Evolutionary conservation across 1,140 invertebrate species (phyloP).

Genomic region (Acyrthosiphon pisum): DNA sequence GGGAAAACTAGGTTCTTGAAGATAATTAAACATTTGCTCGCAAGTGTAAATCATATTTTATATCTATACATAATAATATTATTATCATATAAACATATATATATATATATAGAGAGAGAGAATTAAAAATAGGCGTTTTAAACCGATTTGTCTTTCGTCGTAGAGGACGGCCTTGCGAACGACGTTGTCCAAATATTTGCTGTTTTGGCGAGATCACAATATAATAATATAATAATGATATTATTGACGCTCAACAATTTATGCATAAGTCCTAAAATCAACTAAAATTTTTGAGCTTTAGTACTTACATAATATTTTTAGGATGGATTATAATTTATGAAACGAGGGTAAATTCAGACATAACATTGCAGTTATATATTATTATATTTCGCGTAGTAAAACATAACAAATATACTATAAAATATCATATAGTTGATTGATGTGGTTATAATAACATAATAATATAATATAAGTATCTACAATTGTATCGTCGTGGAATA

Average conservation of each 20-base stretch:
- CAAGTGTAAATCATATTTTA: neutral
- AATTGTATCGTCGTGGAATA: neutral
- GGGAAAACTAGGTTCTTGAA: neutral
- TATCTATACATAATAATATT: neutral
- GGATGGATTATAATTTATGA: neutral
- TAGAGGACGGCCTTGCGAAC: neutral
- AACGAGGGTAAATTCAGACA: neutral
- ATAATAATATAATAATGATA: neutral
- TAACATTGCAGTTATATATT: neutral
- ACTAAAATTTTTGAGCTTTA: neutral
- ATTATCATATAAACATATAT: too few species aligned
- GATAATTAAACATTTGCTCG: neutral
- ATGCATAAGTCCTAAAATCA: neutral
- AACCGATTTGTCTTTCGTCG: slow-evolving; percentile 19
- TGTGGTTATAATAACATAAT: neutral
- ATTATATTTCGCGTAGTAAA: neutral
- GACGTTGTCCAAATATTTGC: neutral
- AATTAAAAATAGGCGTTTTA: slow-evolving; percentile 18
- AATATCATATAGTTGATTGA: neutral
- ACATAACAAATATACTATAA: neutral
- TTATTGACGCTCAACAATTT: neutral
- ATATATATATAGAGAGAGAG: neutral
- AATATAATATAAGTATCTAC: neutral
- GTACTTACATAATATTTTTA: neutral
- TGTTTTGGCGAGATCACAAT: neutral